Percentiles rank a stretch among this genome's conserved stretches.
Conservation (phyloP, 1,140 invertebrate genomes). For the Galendromus occidentalis region DNA sequence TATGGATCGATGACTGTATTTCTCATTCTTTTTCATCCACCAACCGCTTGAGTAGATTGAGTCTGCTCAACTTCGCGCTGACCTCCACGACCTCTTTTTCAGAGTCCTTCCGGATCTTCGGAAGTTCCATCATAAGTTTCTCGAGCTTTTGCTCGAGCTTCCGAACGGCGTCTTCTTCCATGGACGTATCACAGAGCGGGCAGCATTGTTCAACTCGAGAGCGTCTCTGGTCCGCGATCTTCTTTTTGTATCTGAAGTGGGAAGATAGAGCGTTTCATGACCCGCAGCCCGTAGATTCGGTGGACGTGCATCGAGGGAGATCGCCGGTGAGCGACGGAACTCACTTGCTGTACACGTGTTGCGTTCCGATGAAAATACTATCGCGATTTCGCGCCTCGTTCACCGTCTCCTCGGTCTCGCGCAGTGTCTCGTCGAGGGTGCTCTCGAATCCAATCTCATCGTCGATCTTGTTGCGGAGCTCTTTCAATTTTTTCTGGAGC, state of each 20-base stretch:
- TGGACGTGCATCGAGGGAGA: too few relatives aligned
- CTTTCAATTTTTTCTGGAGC: neutral
- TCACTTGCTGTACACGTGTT: neutral
- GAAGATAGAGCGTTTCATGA: neutral
- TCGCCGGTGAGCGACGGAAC: too few relatives aligned
- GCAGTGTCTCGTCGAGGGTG: neutral
- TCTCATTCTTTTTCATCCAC: too few relatives aligned
- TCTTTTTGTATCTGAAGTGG: conserved; percentile 1
- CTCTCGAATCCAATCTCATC: neutral
- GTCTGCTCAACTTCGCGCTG: neutral
- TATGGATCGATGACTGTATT: neutral
- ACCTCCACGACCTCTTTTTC: neutral
- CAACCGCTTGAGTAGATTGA: conserved; percentile 4
- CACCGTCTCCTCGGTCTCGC: neutral
- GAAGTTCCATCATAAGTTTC: neutral
- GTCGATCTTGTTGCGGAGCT: neutral
- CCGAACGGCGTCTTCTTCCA: neutral
- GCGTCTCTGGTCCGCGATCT: neutral
- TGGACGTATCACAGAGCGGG: neutral
- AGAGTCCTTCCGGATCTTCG: neutral
- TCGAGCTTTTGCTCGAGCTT: neutral
- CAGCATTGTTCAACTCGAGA: neutral
- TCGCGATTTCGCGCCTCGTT: neutral
- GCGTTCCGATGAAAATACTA: conserved; percentile 3
- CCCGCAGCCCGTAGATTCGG: too few relatives aligned